Evolutionary conservation across 1,140 invertebrate species (phyloP).

Genomic region (Heliconius hewitsoni): DNA sequence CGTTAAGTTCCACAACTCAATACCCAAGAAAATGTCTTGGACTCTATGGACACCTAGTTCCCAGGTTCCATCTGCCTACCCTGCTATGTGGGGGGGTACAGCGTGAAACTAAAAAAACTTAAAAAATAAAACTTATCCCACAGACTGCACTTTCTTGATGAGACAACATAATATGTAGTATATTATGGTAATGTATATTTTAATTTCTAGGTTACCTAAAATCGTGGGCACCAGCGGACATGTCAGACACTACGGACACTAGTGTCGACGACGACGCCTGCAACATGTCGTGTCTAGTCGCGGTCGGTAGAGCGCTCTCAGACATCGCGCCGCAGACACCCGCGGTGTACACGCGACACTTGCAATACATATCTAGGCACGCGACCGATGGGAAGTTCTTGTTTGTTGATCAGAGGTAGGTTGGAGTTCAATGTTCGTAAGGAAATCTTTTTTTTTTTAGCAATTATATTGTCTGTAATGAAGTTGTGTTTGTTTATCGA

Average conservation of each 20-base stretch:
- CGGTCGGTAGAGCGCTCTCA: slow-evolving; percentile 87
- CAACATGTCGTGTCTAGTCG: slow-evolving; percentile 93
- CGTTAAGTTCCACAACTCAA: too few relatives aligned
- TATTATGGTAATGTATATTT: too few relatives aligned
- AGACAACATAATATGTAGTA: too few relatives aligned
- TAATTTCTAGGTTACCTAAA: slow-evolving; percentile 89
- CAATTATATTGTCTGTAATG: neutral
- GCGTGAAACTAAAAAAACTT: too few relatives aligned
- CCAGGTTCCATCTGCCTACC: too few relatives aligned
- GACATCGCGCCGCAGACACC: slow-evolving; percentile 53
- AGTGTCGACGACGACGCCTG: slow-evolving; percentile 86
- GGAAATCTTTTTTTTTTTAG: too few relatives aligned
- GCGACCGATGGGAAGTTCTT: slow-evolving; percentile 97
- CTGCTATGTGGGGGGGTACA: too few relatives aligned
- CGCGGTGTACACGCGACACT: slow-evolving; percentile 78
- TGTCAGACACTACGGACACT: slow-evolving; percentile 75
- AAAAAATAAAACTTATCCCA: too few relatives aligned
- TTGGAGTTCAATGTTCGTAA: neutral
- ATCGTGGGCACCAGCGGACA: slow-evolving; percentile 92
- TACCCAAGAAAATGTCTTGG: too few relatives aligned
- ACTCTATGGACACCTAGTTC: too few relatives aligned
- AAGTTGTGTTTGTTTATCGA: neutral
- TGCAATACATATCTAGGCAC: slow-evolving; percentile 92
- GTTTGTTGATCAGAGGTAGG: slow-evolving; percentile 94
- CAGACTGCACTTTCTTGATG: too few relatives aligned